Percentiles rank a stretch among this genome's conserved stretches.
phyloP scores from a whole-genome alignment of 2,888 invertebrate genomes.

The Strigamia maritima region DNA sequence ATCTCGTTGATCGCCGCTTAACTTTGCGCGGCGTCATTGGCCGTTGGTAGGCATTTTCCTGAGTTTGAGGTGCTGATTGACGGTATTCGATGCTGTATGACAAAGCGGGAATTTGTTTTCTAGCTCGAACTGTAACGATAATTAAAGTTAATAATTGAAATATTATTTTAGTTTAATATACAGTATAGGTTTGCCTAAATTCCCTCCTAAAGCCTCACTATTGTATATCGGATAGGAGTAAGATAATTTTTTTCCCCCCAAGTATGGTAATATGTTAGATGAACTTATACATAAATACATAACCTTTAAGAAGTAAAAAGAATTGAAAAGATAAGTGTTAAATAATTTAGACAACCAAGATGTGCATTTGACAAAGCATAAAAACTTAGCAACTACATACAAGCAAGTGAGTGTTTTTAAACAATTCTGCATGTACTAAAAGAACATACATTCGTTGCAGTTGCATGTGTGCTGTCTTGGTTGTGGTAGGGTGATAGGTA shows the following conservation, averaged over 20 bases:
- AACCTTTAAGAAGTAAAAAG: too few relatives aligned
- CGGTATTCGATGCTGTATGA: conserved; percentile 47
- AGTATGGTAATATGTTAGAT: too few relatives aligned
- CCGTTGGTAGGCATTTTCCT: conserved; percentile 51
- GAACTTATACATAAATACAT: too few relatives aligned
- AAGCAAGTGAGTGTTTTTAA: background rate
- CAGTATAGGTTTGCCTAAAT: too few relatives aligned
- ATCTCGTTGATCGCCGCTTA: conserved; percentile 56
- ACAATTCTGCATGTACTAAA: background rate
- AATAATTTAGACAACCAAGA: too few relatives aligned
- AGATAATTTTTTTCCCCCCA: too few relatives aligned
- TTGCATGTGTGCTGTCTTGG: conserved; percentile 48
- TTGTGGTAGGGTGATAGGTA: conserved; percentile 47
- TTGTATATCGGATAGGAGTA: too few relatives aligned
- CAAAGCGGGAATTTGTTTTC: conserved; percentile 42
- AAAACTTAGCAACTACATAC: too few relatives aligned
- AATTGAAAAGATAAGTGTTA: too few relatives aligned
- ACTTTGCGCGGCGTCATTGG: conserved; percentile 89
- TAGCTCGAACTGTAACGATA: conserved; percentile 37
- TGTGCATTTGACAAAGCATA: background rate
- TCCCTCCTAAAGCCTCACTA: too few relatives aligned
- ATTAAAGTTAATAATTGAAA: background rate
- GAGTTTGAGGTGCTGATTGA: conserved; percentile 46
- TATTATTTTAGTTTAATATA: background rate
- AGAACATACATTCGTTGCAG: conserved; percentile 49